Conservation (phyloP, 2,113 vertebrate genomes). For the Lonchura striata region DNA sequence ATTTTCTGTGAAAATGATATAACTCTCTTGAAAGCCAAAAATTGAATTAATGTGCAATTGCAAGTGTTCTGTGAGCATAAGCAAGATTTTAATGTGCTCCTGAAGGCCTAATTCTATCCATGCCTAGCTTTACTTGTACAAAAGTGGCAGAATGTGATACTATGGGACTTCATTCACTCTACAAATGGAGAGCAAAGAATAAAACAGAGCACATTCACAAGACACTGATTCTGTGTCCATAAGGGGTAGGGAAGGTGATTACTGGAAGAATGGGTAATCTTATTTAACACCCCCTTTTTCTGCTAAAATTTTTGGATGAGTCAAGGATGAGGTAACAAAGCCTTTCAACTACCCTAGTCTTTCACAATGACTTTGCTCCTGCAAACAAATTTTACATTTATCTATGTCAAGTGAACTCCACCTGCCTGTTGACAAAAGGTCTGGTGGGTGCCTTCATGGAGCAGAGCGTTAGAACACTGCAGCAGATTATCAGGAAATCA, state of each 20-base stretch:
- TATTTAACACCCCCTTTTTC: not conserved
- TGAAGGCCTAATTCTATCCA: not conserved
- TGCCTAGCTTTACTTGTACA: not conserved
- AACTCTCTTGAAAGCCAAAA: not conserved
- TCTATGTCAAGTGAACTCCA: not conserved
- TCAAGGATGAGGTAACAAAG: not conserved
- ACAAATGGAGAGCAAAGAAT: not conserved
- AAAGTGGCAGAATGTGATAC: not conserved
- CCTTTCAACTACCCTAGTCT: not conserved
- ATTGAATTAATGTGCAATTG: not conserved
- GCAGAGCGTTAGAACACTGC: accelerated
- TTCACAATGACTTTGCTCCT: not conserved
- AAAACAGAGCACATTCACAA: not conserved
- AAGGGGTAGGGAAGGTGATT: not conserved
- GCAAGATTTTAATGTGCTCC: not conserved
- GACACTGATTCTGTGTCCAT: not conserved
- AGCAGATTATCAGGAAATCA: not conserved
- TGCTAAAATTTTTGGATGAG: not conserved
- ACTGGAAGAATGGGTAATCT: not conserved
- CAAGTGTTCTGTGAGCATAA: not conserved
- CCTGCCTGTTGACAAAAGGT: not conserved
- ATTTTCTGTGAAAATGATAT: not conserved
- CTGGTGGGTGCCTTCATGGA: not conserved
- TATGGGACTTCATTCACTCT: not conserved
- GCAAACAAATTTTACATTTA: not conserved